phyloP scores from a whole-genome alignment of 37 sponge, comb jelly and placozoan species.

The Chondrosia reniformis region DNA sequence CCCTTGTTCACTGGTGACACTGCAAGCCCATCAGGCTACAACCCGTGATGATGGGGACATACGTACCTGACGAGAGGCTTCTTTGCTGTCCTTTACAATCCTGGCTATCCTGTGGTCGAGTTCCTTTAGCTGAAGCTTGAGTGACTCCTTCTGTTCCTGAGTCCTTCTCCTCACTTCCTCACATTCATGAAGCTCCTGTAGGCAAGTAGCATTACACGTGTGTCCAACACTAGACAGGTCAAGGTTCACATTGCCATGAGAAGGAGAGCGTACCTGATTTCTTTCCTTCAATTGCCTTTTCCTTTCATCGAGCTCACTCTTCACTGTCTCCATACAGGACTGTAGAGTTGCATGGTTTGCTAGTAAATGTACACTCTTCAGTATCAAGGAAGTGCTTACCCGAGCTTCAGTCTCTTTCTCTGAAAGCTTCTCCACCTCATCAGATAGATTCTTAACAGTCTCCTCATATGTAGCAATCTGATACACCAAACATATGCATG shows the following conservation, averaged over 20 bases:
- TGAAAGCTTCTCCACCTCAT: constrained; percentile 26
- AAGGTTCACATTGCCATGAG: too few species aligned
- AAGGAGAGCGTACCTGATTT: constrained; percentile 46
- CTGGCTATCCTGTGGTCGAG: constrained; percentile 83
- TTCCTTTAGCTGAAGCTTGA: constrained; percentile 61
- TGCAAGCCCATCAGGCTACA: background rate
- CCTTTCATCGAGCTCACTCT: constrained; percentile 45
- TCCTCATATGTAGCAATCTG: constrained; percentile 40
- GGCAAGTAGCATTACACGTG: background rate
- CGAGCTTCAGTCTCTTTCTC: constrained; percentile 32
- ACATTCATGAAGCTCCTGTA: constrained; percentile 62
- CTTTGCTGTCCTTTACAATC: constrained; percentile 75
- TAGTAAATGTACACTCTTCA: too few species aligned
- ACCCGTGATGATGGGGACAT: background rate
- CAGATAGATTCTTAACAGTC: constrained; percentile 12
- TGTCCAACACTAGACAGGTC: too few species aligned
- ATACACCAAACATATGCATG: background rate
- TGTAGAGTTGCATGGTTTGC: too few species aligned
- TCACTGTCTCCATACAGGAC: constrained; percentile 9
- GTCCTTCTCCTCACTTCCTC: constrained; percentile 35
- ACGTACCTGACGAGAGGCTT: constrained; percentile 79
- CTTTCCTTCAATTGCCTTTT: constrained; percentile 39
- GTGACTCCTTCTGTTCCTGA: constrained; percentile 69
- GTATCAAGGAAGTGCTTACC: constrained; percentile 11
- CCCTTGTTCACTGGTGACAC: background rate